phyloP scores from a whole-genome alignment of 2,113 vertebrate genomes.

The Chloebia gouldiae region DNA sequence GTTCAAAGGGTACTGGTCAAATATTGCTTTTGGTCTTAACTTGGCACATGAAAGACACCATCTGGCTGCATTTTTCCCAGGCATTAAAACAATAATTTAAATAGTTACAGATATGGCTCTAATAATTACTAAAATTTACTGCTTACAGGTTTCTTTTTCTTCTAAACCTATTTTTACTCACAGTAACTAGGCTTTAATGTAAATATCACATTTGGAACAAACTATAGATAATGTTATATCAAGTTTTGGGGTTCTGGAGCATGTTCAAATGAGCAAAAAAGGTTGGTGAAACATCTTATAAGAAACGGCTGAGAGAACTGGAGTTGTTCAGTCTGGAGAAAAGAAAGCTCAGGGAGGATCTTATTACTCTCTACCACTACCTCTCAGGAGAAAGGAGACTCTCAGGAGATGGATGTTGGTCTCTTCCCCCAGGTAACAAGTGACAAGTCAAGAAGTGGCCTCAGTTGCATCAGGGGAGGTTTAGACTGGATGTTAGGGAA shows the following conservation, averaged over 20 bases:
- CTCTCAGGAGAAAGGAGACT: background rate
- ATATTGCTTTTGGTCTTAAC: background rate
- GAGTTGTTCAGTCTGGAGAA: background rate
- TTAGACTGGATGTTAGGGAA: background rate
- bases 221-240: background rate
- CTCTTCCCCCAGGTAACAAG: background rate
- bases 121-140: background rate
- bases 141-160: background rate
- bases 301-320: background rate
- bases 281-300: background rate
- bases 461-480: background rate
- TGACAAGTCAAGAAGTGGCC: background rate
- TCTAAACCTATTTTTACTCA: background rate
- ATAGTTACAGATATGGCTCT: background rate
- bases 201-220: background rate
- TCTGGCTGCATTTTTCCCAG: background rate
- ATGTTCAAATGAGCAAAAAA: background rate
- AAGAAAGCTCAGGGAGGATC: background rate
- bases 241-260: background rate
- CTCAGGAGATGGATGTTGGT: rapidly evolving
- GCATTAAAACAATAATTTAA: background rate
- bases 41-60: background rate
- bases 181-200: background rate
- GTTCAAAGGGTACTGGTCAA: background rate
- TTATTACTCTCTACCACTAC: background rate